Conservation (phyloP, 2,797 vertebrate species). For the Sebastes elongatus region DNA sequence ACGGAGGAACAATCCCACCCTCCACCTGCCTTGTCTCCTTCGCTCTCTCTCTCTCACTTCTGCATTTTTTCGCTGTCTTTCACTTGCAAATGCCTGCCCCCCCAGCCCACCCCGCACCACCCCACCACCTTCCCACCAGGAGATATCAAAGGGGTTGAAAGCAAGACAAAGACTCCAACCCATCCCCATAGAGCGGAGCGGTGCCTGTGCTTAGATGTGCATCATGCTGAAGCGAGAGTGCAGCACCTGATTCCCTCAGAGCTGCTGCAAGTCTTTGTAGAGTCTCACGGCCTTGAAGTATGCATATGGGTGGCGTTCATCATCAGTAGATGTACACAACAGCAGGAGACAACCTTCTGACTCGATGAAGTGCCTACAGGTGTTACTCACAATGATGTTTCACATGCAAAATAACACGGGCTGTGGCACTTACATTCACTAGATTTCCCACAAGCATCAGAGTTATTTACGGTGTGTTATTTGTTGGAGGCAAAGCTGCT, state of each 20-base stretch:
- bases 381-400: constrained; percentile 39
- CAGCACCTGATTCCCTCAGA: constrained; percentile 63
- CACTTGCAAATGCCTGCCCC: constrained; percentile 27
- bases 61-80: constrained; percentile 4
- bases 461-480: constrained; percentile 26
- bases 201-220: constrained; percentile 50
- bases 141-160: constrained; percentile 67
- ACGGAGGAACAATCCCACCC: constrained; percentile 14
- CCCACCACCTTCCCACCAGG: constrained; percentile 42
- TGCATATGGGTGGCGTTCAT: constrained; percentile 49
- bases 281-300: constrained; percentile 56
- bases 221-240: constrained; percentile 56
- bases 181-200: constrained; percentile 39
- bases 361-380: constrained; percentile 40
- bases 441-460: constrained; percentile 26
- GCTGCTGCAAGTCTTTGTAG: constrained; percentile 59
- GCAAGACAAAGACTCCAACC: constrained; percentile 71
- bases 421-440: background rate
- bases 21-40: constrained; percentile 7
- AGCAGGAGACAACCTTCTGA: constrained; percentile 41
- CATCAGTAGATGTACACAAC: constrained; percentile 49
- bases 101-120: background rate
- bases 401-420: constrained; percentile 37
- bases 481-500: constrained; percentile 15
- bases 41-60: background rate